Conservation (phyloP, 23 tunicate species). For the Ascidia mentula region DNA sequence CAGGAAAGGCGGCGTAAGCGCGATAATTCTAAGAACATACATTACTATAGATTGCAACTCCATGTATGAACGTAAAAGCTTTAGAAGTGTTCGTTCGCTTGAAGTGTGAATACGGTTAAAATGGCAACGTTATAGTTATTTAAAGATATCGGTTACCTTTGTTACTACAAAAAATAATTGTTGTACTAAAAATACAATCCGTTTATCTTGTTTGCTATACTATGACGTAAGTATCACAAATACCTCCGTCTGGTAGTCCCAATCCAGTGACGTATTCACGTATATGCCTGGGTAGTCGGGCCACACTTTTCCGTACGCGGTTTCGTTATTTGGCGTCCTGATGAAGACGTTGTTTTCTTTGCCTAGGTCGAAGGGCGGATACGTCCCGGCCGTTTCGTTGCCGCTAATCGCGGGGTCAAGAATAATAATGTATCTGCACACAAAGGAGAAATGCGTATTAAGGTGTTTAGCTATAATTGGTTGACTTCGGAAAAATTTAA, state of each 20-base stretch:
- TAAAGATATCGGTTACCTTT: too few species aligned
- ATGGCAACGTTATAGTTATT: too few species aligned
- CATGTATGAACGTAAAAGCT: too few species aligned
- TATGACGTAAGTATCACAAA: too few species aligned
- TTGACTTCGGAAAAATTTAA: not conserved
- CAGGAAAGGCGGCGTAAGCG: conserved; percentile 91
- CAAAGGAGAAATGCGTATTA: not conserved
- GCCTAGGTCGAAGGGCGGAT: conserved; percentile 82
- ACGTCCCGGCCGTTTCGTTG: conserved; percentile 75
- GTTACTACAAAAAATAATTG: too few species aligned
- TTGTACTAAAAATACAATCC: too few species aligned
- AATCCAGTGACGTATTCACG: conserved; percentile 67
- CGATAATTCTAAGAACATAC: conserved; percentile 59
- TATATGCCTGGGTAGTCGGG: conserved; percentile 87
- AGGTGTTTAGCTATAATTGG: not conserved
- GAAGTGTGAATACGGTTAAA: too few species aligned
- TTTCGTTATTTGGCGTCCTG: conserved; percentile 53
- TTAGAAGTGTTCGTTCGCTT: too few species aligned
- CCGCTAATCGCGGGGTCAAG: conserved; percentile 98
- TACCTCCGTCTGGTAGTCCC: conserved; percentile 81
- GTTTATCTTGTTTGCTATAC: too few species aligned
- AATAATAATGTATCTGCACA: conserved; percentile 86
- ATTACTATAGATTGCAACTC: too few species aligned
- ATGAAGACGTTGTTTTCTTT: conserved; percentile 71
- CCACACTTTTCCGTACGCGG: conserved; percentile 98